Conservation (phyloP, 2,113 vertebrate genomes). For the Prietella phreatophila region DNA sequence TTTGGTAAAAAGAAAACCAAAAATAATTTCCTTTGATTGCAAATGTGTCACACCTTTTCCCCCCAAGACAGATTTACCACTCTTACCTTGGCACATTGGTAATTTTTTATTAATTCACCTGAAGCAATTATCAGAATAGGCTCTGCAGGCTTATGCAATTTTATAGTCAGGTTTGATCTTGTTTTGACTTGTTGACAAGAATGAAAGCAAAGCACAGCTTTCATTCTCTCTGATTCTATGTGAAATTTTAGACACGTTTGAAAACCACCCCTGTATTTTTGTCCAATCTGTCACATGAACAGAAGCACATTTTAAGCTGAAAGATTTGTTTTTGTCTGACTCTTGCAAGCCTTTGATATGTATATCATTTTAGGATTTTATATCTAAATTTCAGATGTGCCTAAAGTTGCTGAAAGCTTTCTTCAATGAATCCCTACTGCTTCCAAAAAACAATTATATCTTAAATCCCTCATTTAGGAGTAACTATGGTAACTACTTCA, state of each 20-base stretch:
- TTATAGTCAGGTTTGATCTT: conserved; percentile 15
- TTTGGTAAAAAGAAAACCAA: not conserved
- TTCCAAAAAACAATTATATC: too few species aligned
- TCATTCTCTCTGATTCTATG: not conserved
- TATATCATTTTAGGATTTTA: not conserved
- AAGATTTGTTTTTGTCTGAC: not conserved
- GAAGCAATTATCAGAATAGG: not conserved
- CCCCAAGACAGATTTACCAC: not conserved
- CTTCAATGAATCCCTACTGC: not conserved
- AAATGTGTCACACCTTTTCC: not conserved
- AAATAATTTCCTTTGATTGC: too few species aligned
- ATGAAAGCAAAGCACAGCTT: not conserved
- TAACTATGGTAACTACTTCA: too few species aligned
- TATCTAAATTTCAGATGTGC: not conserved
- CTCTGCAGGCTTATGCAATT: not conserved
- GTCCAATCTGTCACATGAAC: not conserved
- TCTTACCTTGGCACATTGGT: not conserved
- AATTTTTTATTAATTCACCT: conserved; percentile 1
- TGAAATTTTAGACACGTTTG: not conserved
- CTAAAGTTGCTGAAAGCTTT: not conserved
- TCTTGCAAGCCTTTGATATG: not conserved
- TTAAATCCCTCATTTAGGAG: too few species aligned
- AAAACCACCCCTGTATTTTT: not conserved
- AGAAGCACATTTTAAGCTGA: not conserved
- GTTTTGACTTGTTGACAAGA: not conserved